These are phyloP conservation scores for Amphipyra tragopoginis DNA, from an alignment of 2,888 invertebrate species.

Conservation along the genomic window DNA sequence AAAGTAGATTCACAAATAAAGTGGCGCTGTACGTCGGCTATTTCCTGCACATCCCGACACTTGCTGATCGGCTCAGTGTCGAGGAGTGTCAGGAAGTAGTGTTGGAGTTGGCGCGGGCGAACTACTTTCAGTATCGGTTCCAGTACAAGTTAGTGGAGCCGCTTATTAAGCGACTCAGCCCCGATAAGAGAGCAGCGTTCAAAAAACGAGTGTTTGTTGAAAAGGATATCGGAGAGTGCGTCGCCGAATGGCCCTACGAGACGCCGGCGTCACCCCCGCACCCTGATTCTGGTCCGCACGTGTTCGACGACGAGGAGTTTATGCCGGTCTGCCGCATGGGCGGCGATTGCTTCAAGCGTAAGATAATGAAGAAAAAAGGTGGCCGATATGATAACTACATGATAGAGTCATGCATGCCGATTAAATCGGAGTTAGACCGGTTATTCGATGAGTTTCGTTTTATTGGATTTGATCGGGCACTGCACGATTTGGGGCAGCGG, in stretches of 20 bases:
- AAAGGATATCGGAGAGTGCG: conserved; percentile 62
- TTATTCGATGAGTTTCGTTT: conserved; percentile 77
- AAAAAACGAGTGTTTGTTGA: conserved; percentile 72
- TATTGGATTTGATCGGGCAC: conserved; percentile 68
- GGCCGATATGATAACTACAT: not conserved
- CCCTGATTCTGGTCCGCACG: conserved; percentile 5
- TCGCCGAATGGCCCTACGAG: conserved; percentile 67
- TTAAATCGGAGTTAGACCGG: conserved; percentile 65
- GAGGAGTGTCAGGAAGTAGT: conserved; percentile 71
- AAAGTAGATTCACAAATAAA: conserved; percentile 67
- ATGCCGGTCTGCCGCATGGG: not conserved
- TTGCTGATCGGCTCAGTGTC: conserved; percentile 64
- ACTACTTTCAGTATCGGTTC: conserved; percentile 69
- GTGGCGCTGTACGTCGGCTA: conserved; percentile 70
- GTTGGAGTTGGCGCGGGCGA: conserved; percentile 67
- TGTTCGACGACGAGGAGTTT: conserved; percentile 53
- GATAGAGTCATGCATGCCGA: conserved; percentile 4
- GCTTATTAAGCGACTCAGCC: conserved; percentile 67
- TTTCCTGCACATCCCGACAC: conserved; percentile 66
- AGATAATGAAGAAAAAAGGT: conserved; percentile 21
- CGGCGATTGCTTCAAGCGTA: fast-evolving
- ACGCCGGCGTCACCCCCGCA: conserved; percentile 41
- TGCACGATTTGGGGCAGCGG: conserved; percentile 70
- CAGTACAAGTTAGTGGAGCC: conserved; percentile 71
- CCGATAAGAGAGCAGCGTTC: conserved; percentile 62